These are phyloP conservation scores for Scophthalmus maximus DNA, from an alignment of 2,113 vertebrate genomes.

Conservation along the genomic window DNA sequence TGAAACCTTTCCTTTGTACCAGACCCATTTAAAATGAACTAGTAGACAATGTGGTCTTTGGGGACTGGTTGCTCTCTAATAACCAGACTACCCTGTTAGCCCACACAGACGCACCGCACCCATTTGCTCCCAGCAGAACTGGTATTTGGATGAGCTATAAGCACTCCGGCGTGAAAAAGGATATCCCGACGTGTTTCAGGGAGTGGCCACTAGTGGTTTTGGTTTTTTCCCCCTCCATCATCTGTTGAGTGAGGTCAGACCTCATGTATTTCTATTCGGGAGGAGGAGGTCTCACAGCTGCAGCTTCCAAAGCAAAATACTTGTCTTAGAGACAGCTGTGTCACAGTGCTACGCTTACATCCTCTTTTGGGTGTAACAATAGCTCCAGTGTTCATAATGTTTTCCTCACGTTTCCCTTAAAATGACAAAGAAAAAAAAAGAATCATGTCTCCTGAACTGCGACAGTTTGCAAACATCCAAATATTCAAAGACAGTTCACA, in stretches of 20 bases:
- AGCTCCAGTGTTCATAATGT: conserved; percentile 16
- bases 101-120: conserved; percentile 67
- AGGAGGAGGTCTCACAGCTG: conserved; percentile 55
- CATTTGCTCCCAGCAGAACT: conserved; percentile 56
- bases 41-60: conserved; percentile 28
- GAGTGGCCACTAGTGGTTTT: conserved; percentile 49
- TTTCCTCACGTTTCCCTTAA: conserved; percentile 7
- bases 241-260: conserved; percentile 68
- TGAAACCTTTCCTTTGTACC: background rate
- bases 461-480: too few relatives aligned
- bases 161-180: conserved; percentile 53
- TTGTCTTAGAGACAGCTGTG: conserved; percentile 55
- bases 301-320: conserved; percentile 11
- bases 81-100: conserved; percentile 30
- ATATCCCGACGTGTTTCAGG: conserved; percentile 60
- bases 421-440: background rate
- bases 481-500: too few relatives aligned
- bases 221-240: conserved; percentile 50
- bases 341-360: conserved; percentile 38
- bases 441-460: too few relatives aligned
- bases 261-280: conserved; percentile 50
- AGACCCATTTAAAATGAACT: background rate
- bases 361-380: conserved; percentile 30
- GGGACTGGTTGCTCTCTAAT: conserved; percentile 44
- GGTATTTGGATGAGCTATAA: conserved; percentile 66